These are phyloP conservation scores for Acromyrmex heyeri DNA, from an alignment of 1,140 invertebrate species.

Conservation along the genomic window DNA sequence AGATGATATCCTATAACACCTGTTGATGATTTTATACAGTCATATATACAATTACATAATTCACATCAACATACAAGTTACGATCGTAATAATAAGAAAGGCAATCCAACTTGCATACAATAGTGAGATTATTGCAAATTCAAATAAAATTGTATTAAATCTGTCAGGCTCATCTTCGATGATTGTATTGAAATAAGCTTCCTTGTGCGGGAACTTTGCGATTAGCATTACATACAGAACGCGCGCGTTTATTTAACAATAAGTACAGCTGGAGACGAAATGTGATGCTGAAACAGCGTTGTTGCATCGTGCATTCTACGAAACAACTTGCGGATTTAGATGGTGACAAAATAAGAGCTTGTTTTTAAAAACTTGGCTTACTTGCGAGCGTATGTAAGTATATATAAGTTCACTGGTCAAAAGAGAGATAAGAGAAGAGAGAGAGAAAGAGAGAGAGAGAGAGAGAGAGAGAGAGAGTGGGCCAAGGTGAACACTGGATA, in stretches of 20 bases:
- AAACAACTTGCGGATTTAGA: not conserved
- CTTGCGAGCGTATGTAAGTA: not conserved
- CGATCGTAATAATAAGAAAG: not conserved
- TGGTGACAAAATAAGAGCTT: conserved; percentile 14
- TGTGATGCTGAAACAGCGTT: no score
- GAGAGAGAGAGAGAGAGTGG: conserved; percentile 48
- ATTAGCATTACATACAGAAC: not conserved
- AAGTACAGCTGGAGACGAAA: no score
- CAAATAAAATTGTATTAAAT: not conserved
- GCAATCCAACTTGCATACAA: not conserved
- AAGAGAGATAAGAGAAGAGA: conserved; percentile 45
- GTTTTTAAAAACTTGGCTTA: not conserved
- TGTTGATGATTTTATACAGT: conserved; percentile 13
- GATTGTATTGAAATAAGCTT: not conserved
- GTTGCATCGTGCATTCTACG: no score
- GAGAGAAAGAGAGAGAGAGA: not conserved
- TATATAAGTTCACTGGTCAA: conserved; percentile 2
- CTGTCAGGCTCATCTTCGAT: not conserved
- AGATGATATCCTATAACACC: not conserved
- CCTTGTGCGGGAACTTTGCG: not conserved
- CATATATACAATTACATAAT: not conserved
- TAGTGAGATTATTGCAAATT: not conserved
- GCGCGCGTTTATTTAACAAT: no score
- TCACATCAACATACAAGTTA: not conserved
- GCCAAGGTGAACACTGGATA: conserved; percentile 62